Conservation (phyloP, 2,888 invertebrate genomes). For the Ophioninae sp. region DNA sequence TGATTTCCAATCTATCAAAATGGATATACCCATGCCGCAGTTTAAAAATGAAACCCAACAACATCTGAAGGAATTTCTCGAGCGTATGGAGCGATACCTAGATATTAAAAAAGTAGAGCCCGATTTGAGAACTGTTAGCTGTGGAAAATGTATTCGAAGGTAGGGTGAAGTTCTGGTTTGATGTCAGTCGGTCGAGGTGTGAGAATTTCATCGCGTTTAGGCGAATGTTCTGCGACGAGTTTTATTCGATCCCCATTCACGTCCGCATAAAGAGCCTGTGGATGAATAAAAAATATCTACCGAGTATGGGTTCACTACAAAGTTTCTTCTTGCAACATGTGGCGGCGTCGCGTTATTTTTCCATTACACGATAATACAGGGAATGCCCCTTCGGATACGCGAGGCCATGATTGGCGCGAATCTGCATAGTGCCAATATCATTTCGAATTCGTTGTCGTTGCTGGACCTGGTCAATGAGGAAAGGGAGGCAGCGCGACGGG, state of each 20-base stretch:
- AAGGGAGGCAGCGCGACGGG: no score
- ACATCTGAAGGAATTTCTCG: no score
- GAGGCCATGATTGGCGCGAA: constrained; percentile 47
- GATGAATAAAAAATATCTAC: background rate
- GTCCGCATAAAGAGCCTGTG: background rate
- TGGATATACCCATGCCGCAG: background rate
- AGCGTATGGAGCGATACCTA: no score
- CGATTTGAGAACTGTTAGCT: background rate
- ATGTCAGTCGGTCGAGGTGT: no score
- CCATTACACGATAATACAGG: constrained; percentile 54
- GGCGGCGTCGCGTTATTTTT: constrained; percentile 14
- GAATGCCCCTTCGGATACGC: constrained; percentile 51
- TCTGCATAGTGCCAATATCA: constrained; percentile 34
- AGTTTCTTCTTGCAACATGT: background rate
- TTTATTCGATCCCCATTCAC: background rate
- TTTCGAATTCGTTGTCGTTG: background rate
- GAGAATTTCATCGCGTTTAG: background rate
- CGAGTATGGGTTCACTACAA: background rate
- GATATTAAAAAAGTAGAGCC: no score
- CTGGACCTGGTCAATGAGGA: no score
- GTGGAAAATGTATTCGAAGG: background rate
- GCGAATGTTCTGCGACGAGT: background rate
- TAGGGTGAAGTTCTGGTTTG: background rate
- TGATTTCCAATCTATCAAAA: background rate
- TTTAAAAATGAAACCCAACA: no score